phyloP scores from a whole-genome alignment of 2,113 vertebrate genomes.

The Gymnorhina tibicen region DNA sequence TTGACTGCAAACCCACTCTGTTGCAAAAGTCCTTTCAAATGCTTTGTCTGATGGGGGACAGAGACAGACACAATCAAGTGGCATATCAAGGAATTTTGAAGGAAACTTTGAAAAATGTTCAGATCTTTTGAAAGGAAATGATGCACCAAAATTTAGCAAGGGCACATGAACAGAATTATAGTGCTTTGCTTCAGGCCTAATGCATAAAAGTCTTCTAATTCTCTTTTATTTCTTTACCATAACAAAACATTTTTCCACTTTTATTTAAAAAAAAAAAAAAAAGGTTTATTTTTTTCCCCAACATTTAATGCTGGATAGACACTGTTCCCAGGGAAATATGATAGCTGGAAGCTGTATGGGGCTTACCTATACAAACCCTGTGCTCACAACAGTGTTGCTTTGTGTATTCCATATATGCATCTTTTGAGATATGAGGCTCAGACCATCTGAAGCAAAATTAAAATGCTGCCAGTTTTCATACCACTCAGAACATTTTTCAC shows the following conservation, averaged over 20 bases:
- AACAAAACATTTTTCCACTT: not conserved
- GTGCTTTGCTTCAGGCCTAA: not conserved
- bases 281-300: rapidly evolving
- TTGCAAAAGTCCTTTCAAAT: not conserved
- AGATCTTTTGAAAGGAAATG: not conserved
- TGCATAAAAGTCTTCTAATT: not conserved
- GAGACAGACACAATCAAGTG: not conserved
- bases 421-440: not conserved
- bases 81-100: not conserved
- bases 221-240: not conserved
- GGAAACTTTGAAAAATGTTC: not conserved
- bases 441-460: not conserved
- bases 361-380: not conserved
- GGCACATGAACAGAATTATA: not conserved
- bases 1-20: not conserved
- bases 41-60: not conserved
- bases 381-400: not conserved
- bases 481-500: not conserved
- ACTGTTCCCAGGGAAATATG: not conserved
- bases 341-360: not conserved
- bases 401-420: not conserved
- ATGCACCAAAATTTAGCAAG: not conserved
- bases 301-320: not conserved
- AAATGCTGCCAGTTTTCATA: not conserved
- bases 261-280: not conserved